Evolutionary conservation across 1,140 invertebrate species (phyloP).

Genomic region (Rhagoletis pomonella): DNA sequence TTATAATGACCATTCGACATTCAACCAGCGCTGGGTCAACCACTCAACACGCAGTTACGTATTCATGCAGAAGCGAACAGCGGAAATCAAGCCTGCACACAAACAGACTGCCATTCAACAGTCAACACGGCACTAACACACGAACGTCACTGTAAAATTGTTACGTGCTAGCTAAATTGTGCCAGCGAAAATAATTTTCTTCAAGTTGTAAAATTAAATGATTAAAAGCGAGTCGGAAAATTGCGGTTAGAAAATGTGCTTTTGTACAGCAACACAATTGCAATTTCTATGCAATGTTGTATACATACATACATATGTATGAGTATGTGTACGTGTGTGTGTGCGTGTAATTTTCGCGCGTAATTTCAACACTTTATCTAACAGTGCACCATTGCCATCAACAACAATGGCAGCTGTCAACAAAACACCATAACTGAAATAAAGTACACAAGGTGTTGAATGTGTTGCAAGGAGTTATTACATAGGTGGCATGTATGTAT

Average conservation of each 20-base stretch:
- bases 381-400: conserved; percentile 14
- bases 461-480: conserved; percentile 32
- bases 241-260: conserved; percentile 16
- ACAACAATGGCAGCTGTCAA: conserved; percentile 46
- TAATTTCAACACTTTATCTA: conserved; percentile 46
- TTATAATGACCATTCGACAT: conserved; percentile 48
- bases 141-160: background rate
- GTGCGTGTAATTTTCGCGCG: conserved; percentile 13
- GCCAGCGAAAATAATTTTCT: conserved; percentile 52
- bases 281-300: background rate
- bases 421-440: conserved; percentile 21
- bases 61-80: background rate
- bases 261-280: conserved; percentile 8
- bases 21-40: conserved; percentile 28
- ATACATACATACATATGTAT: background rate
- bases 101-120: background rate
- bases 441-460: conserved; percentile 41
- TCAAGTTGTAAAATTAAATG: conserved; percentile 52
- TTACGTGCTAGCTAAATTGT: conserved; percentile 48
- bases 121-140: background rate
- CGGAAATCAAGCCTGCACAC: background rate
- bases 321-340: background rate
- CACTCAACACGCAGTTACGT: background rate
- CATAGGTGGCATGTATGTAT: no score
- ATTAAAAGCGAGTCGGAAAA: conserved; percentile 44